A percentile compares a stretch with the other conserved stretches of the same genome.
Conservation (phyloP, 2,888 invertebrate genomes). For the Ornithoptera alexandrae region DNA sequence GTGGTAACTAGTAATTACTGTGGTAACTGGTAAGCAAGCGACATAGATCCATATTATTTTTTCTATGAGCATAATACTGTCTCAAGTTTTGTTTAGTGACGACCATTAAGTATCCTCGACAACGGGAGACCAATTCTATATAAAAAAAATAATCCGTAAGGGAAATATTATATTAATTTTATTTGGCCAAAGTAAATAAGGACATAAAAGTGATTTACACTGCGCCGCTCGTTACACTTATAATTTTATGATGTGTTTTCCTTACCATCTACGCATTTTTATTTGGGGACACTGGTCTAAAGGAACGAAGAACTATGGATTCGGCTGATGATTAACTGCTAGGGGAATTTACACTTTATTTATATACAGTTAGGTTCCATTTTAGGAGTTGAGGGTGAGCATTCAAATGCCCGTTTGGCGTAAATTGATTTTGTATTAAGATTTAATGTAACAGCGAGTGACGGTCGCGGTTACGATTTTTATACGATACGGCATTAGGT, state of each 20-base stretch:
- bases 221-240: slow-evolving; percentile 18
- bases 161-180: slow-evolving; percentile 22
- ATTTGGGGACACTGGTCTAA: slow-evolving; percentile 27
- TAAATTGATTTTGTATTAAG: slow-evolving; percentile 16
- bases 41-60: too few species aligned
- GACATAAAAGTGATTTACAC: slow-evolving; percentile 25
- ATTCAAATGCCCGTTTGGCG: background rate
- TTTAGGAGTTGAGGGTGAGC: background rate
- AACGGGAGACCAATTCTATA: background rate
- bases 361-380: background rate
- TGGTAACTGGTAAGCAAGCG: too few species aligned
- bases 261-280: slow-evolving; percentile 24
- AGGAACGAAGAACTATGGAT: slow-evolving; percentile 7
- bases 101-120: too few species aligned
- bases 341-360: slow-evolving; percentile 3
- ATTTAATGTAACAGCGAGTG: slow-evolving; percentile 1
- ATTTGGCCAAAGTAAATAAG: slow-evolving; percentile 23
- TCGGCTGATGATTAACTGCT: background rate
- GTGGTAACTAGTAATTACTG: too few species aligned
- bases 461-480: too few species aligned
- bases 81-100: too few species aligned
- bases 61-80: too few species aligned
- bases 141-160: slow-evolving; percentile 6
- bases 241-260: slow-evolving; percentile 29
- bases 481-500: too few species aligned